These are phyloP conservation scores for Mugil cephalus DNA, from an alignment of 2,113 vertebrate species.

Conservation along the genomic window DNA sequence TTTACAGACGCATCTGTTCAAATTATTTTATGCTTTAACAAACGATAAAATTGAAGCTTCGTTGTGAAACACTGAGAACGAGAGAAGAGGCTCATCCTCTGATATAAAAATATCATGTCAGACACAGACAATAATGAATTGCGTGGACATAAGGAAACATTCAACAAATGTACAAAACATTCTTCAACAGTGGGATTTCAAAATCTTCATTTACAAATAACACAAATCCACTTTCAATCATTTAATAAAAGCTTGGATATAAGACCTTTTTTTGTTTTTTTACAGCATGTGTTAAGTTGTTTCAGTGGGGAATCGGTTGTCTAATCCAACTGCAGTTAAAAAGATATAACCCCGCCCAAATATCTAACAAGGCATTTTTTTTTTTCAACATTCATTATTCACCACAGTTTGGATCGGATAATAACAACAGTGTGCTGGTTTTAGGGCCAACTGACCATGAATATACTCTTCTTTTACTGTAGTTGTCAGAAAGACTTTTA, in stretches of 20 bases:
- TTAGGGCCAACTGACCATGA: conserved; percentile 36
- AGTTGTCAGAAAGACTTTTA: conserved; percentile 64
- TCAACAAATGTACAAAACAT: conserved; percentile 7
- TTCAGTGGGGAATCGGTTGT: conserved; percentile 55
- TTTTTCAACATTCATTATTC: conserved; percentile 56
- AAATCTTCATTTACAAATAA: conserved; percentile 43
- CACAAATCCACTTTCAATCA: conserved; percentile 62
- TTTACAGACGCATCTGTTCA: conserved; percentile 13
- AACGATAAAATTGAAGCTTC: conserved; percentile 18
- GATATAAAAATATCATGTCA: conserved; percentile 10
- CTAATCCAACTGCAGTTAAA: conserved; percentile 42
- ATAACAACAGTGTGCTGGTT: conserved; percentile 44
- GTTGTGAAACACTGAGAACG: conserved; percentile 15
- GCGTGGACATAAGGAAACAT: not conserved
- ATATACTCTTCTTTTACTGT: conserved; percentile 47
- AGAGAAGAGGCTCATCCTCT: not conserved
- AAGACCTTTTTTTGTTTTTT: conserved; percentile 47
- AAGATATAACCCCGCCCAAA: conserved; percentile 14
- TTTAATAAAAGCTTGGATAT: conserved; percentile 78
- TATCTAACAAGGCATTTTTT: conserved; percentile 45
- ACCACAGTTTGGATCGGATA: conserved; percentile 51
- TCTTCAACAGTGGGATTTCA: not conserved
- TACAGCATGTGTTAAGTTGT: conserved; percentile 64
- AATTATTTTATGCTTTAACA: not conserved
- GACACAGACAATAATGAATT: not conserved